Evolutionary conservation across 2,888 invertebrate species (phyloP), one percentile per base, ranked within the genome.

Genomic region (Andrena haemorrhoa): DNA sequence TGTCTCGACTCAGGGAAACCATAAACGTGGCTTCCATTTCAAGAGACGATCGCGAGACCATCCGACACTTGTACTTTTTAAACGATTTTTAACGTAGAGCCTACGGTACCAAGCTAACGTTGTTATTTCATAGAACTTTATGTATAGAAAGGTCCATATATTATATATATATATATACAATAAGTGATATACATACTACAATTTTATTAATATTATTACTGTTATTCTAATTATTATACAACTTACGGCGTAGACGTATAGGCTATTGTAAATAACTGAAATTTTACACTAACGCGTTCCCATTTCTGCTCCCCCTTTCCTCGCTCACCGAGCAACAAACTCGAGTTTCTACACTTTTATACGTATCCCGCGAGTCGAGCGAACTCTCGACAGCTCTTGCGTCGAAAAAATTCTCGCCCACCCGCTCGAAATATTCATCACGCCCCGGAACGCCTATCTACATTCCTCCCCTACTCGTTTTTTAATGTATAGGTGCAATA

Each of bases 281-380:
- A 80, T 73, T 78, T 78, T 74, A 66, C 74, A 69, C 69, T 41
- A 56, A 73, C 63, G 29, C 64, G 29, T 63, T 65, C 65, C 66
- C n/a, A 51, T 8, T 2, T 8, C 6, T 26, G 10, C 23, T 26
- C 23, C 23, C 56, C 10, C 10, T 53, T 23, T 53, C 53, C 23
- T 23, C 23, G 69, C 61, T 23, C 60, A 61, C 75, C 71, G 47
- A 66, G 56, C 70, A 63, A 70, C 65, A 35, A 68, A 35, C 7
- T 60, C 74, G 73, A 69, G 58, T 86, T 86, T 84, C 74, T 61
- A 61, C 82, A 86, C 63, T 86, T 84, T 84, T 86, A 80, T 86
- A 81, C 65, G 53, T 29, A 61, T 61, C 10, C n/a, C n/a, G 20
- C 33, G 20, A 8, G 61, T 33, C 4, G 31, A n/a, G 61, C 53